Percentiles rank a stretch among this genome's conserved stretches.
Conservation (phyloP, 2,797 vertebrate genomes). For the Ambastaia sidthimunki region DNA sequence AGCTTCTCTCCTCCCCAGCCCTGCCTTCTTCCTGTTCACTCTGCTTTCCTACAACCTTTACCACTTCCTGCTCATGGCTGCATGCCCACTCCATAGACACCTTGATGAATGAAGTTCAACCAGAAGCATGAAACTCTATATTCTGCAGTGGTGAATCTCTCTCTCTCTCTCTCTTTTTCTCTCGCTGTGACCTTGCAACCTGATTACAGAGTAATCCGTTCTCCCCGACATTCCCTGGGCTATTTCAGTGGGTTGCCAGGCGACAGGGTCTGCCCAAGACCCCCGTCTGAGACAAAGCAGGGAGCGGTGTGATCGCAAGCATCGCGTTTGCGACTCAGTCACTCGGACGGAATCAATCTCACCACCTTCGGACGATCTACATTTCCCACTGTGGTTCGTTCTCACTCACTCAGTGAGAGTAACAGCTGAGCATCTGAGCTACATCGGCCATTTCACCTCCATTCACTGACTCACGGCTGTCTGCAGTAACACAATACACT, state of each 20-base stretch:
- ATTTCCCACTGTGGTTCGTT: conserved; percentile 26
- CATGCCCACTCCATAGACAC: conserved; percentile 59
- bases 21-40: conserved; percentile 41
- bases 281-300: conserved; percentile 64
- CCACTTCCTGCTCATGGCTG: conserved; percentile 50
- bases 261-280: conserved; percentile 70
- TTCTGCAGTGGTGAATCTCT: conserved; percentile 51
- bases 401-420: conserved; percentile 21
- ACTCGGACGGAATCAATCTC: conserved; percentile 32
- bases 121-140: conserved; percentile 63
- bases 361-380: conserved; percentile 29
- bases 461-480: conserved; percentile 36
- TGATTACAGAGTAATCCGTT: conserved; percentile 62
- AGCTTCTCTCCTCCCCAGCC: conserved; percentile 31
- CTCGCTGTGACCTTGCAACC: conserved; percentile 61
- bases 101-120: conserved; percentile 61
- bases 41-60: conserved; percentile 24
- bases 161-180: conserved; percentile 39
- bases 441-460: conserved; percentile 31
- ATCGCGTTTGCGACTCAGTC: conserved; percentile 11
- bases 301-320: conserved; percentile 43
- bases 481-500: conserved; percentile 38
- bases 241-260: conserved; percentile 76
- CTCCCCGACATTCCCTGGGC: conserved; percentile 65
- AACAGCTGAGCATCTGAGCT: background rate